Evolutionary conservation across 2,113 vertebrate species (phyloP).

Genomic region (Formicarius rufipectus): DNA sequence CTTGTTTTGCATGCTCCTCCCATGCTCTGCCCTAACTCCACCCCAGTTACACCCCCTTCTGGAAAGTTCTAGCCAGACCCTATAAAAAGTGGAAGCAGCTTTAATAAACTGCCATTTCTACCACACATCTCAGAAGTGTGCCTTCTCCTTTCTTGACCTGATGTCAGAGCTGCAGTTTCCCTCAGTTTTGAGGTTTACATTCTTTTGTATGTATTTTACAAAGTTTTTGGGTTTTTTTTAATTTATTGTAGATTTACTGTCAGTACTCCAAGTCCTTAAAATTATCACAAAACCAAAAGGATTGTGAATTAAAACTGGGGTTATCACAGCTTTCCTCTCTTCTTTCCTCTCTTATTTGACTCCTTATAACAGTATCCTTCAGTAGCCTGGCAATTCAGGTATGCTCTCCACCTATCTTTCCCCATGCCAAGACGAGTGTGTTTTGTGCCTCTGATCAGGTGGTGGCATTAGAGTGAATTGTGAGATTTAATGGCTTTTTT

Average conservation of each 20-base stretch:
- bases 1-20: too few relatives aligned
- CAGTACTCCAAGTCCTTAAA: neutral
- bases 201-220: neutral
- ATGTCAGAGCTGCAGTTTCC: too few relatives aligned
- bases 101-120: too few relatives aligned
- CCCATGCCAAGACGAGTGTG: neutral
- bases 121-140: too few relatives aligned
- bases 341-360: neutral
- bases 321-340: neutral
- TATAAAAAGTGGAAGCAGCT: too few relatives aligned
- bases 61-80: too few relatives aligned
- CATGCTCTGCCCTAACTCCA: too few relatives aligned
- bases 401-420: neutral
- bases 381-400: neutral
- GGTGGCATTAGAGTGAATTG: accelerated
- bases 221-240: neutral
- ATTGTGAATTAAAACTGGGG: accelerated
- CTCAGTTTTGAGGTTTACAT: neutral
- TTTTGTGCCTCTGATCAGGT: neutral
- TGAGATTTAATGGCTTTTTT: neutral
- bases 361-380: neutral
- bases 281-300: neutral
- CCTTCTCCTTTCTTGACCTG: too few relatives aligned
- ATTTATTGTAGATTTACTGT: neutral
- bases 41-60: too few relatives aligned